Evolutionary conservation across 37 sponge, comb jelly and placozoan genomes (phyloP).

Genomic region (Agelas oroides): DNA sequence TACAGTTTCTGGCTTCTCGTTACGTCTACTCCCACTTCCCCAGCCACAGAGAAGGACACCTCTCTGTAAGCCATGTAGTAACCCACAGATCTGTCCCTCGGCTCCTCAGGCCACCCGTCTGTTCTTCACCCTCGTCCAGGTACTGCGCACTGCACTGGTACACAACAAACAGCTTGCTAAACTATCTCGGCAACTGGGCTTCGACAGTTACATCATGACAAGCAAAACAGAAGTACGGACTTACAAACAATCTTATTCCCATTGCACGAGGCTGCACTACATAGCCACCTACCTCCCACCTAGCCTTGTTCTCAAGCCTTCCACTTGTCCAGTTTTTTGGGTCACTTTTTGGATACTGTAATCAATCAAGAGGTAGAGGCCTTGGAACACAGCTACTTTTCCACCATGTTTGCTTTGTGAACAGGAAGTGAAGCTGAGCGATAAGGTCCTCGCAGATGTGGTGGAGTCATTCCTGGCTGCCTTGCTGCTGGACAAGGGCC

Average conservation of each 20-base stretch:
- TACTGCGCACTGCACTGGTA: slow-evolving; percentile 65
- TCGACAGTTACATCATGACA: slow-evolving; percentile 52
- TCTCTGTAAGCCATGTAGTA: slow-evolving; percentile 56
- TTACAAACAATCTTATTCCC: too few species aligned
- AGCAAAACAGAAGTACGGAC: slow-evolving; percentile 40
- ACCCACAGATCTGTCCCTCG: too few species aligned
- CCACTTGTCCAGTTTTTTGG: too few species aligned
- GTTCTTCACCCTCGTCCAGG: neutral
- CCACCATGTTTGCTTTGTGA: too few species aligned
- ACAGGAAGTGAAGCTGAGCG: slow-evolving; percentile 38
- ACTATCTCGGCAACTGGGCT: slow-evolving; percentile 58
- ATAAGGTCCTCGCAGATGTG: slow-evolving; percentile 72
- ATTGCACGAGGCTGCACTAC: too few species aligned
- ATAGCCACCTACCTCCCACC: too few species aligned
- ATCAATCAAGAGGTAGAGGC: too few species aligned
- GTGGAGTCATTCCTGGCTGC: slow-evolving; percentile 77
- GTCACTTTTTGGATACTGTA: too few species aligned
- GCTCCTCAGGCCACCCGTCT: too few species aligned
- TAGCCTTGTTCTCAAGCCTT: too few species aligned
- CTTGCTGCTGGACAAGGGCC: slow-evolving; percentile 71
- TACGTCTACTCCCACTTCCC: slow-evolving; percentile 75
- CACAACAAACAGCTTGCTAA: slow-evolving; percentile 72
- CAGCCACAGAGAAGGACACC: slow-evolving; percentile 69
- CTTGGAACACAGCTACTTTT: too few species aligned
- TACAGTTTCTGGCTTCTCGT: slow-evolving; percentile 62